A percentile compares a stretch with the other conserved stretches of the same genome.
Evolutionary conservation across 2,888 invertebrate species (phyloP).

Genomic region (Protula sp.): DNA sequence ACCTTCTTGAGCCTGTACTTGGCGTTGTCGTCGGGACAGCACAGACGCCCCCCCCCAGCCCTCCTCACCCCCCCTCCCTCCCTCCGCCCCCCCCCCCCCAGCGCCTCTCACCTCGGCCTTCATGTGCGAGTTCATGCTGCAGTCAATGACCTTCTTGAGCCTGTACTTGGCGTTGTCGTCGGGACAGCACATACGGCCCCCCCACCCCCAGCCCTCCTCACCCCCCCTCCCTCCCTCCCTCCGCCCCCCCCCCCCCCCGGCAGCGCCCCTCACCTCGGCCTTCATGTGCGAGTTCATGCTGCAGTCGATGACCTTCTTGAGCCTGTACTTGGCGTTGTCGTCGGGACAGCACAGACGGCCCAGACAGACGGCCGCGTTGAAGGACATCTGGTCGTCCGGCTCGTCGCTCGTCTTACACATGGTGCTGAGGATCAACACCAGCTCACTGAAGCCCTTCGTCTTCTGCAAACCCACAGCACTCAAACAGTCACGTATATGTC

Average conservation of each 20-base stretch:
- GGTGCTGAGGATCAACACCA: constrained; percentile 42
- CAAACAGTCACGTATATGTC: background rate
- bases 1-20: constrained; percentile 32
- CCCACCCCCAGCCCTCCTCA: too few species aligned
- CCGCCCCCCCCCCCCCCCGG: too few species aligned
- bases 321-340: constrained; percentile 37
- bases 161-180: constrained; percentile 39
- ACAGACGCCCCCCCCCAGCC: constrained; percentile 44
- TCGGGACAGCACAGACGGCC: constrained; percentile 45
- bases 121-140: constrained; percentile 13
- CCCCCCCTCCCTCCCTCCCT: too few species aligned
- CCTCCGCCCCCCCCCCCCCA: too few species aligned
- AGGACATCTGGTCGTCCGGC: constrained; percentile 38
- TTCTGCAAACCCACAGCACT: background rate
- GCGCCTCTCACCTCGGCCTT: constrained; percentile 7
- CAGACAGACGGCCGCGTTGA: constrained; percentile 44
- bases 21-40: constrained; percentile 42
- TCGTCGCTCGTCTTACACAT: constrained; percentile 38
- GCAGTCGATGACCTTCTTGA: constrained; percentile 32
- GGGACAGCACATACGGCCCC: constrained; percentile 45
- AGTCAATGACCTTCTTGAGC: constrained; percentile 33
- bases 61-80: too few species aligned
- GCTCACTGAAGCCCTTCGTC: constrained; percentile 30
- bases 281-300: constrained; percentile 10
- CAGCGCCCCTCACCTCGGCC: constrained; percentile 10